phyloP scores from a whole-genome alignment of 1,140 invertebrate genomes.

The Oncopodura yosiiana region DNA sequence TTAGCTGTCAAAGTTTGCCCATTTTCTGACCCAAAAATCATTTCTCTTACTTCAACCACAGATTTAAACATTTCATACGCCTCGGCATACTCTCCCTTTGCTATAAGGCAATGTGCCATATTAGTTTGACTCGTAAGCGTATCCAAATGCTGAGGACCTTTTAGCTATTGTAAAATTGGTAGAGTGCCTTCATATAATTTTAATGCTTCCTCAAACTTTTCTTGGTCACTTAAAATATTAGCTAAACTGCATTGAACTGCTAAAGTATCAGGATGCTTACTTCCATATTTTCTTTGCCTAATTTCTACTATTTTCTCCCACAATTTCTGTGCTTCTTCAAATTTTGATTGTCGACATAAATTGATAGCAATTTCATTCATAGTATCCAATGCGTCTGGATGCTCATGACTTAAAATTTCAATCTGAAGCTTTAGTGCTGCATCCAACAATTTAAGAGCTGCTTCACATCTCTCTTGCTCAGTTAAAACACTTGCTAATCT shows the following conservation, averaged over 20 bases:
- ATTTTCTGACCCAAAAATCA: too few species aligned
- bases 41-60: too few species aligned
- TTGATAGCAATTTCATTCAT: conserved; percentile 33
- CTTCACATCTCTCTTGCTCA: conserved; percentile 27
- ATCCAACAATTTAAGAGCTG: conserved; percentile 35
- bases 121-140: conserved; percentile 16
- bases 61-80: conserved; percentile 16
- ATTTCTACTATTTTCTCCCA: too few species aligned
- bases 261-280: too few species aligned
- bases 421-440: conserved; percentile 33
- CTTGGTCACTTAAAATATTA: too few species aligned
- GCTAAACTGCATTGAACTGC: too few species aligned
- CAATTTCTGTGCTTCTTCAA: conserved; percentile 34
- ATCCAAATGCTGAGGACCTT: neutral
- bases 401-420: conserved; percentile 31
- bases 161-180: too few species aligned
- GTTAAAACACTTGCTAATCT: conserved; percentile 10
- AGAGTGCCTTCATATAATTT: too few species aligned
- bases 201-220: too few species aligned
- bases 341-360: conserved; percentile 27
- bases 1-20: too few species aligned
- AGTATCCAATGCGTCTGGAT: conserved; percentile 33
- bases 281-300: too few species aligned
- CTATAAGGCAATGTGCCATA: conserved; percentile 9
- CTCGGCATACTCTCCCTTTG: conserved; percentile 12